phyloP scores from a whole-genome alignment of 2,888 invertebrate species.

The Seira ritae region DNA sequence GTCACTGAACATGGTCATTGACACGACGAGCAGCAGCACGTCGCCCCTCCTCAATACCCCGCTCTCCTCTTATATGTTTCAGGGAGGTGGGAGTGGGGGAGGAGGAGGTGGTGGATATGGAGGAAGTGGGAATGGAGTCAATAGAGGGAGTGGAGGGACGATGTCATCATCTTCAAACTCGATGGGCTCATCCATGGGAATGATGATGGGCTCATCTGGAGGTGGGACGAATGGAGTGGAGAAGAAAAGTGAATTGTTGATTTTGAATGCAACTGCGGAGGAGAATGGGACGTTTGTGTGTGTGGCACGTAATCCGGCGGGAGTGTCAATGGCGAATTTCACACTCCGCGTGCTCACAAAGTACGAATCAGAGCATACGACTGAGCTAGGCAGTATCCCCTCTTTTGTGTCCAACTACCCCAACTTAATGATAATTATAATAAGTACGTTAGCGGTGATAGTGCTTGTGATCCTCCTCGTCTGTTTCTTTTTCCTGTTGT shows the following conservation, averaged over 20 bases:
- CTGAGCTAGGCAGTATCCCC: conserved; percentile 65
- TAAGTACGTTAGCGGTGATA: conserved; percentile 72
- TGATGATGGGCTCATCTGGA: conserved; percentile 36
- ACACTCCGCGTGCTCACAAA: conserved; percentile 79
- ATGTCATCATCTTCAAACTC: conserved; percentile 39
- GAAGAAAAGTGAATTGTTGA: conserved; percentile 86
- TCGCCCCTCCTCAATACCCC: conserved; percentile 29
- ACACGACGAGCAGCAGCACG: conserved; percentile 60
- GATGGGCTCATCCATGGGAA: conserved; percentile 40
- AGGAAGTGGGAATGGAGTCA: conserved; percentile 27
- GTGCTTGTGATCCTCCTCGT: conserved; percentile 80
- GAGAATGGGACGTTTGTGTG: conserved; percentile 93
- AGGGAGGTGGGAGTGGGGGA: conserved; percentile 22
- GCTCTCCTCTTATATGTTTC: conserved; percentile 57
- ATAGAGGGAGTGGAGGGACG: conserved; percentile 33
- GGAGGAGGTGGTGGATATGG: conserved; percentile 1
- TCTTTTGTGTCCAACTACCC: conserved; percentile 70
- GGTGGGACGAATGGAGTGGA: conserved; percentile 78
- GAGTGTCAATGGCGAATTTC: conserved; percentile 86
- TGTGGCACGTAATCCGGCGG: conserved; percentile 90
- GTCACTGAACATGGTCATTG: conserved; percentile 71
- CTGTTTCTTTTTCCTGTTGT: conserved; percentile 81
- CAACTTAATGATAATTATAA: conserved; percentile 69
- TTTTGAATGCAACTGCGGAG: conserved; percentile 85
- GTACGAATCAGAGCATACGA: conserved; percentile 67